Percentiles rank a stretch among this genome's conserved stretches.
Conservation (phyloP, 2,797 vertebrate genomes). For the Gadopsis bispinosus region DNA sequence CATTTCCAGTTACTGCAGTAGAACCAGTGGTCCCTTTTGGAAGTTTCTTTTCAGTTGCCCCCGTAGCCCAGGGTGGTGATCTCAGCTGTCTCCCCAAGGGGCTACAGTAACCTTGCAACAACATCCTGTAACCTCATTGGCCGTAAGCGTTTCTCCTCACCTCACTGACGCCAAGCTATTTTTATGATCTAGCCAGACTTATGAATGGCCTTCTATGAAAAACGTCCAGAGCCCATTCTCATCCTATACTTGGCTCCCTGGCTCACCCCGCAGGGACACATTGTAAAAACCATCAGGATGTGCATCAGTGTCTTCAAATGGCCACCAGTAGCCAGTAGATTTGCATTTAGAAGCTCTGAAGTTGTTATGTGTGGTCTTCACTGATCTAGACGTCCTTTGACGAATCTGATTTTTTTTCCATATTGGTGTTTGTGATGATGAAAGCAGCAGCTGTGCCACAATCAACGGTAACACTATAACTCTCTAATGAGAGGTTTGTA, state of each 20-base stretch:
- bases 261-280: constrained; percentile 49
- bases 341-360: constrained; percentile 11
- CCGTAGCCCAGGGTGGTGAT: constrained; percentile 53
- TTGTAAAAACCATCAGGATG: constrained; percentile 30
- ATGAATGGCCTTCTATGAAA: constrained; percentile 57
- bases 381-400: background rate
- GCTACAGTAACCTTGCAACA: constrained; percentile 69
- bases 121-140: constrained; percentile 77
- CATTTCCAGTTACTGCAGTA: constrained; percentile 15
- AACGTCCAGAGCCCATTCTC: constrained; percentile 49
- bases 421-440: background rate
- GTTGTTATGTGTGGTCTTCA: constrained; percentile 6
- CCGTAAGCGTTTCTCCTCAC: constrained; percentile 66
- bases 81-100: constrained; percentile 66
- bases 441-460: background rate
- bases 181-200: constrained; percentile 81
- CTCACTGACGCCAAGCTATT: constrained; percentile 81
- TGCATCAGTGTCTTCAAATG: constrained; percentile 31
- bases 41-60: constrained; percentile 39
- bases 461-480: background rate
- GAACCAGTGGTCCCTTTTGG: constrained; percentile 2
- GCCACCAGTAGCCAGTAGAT: constrained; percentile 3
- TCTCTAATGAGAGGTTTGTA: background rate
- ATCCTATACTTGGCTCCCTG: constrained; percentile 25
- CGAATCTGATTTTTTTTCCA: background rate